Evolutionary conservation across 1,140 invertebrate genomes (phyloP).

Genomic region (Olivierus martensii): DNA sequence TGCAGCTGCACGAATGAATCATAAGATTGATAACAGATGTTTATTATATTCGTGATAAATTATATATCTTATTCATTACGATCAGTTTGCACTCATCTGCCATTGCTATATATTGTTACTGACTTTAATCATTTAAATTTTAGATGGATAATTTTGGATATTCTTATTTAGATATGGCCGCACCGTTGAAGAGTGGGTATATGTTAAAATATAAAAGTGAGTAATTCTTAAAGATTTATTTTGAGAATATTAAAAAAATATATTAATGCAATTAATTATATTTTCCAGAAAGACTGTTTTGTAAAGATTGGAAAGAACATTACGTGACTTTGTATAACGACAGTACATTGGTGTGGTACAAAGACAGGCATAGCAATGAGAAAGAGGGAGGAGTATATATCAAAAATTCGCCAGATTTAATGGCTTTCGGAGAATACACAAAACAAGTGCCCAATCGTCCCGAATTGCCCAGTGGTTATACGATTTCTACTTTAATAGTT

Average conservation of each 20-base stretch:
- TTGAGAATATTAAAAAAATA: too few relatives aligned
- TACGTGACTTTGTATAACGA: constrained; percentile 66
- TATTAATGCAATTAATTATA: too few relatives aligned
- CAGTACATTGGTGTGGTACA: constrained; percentile 61
- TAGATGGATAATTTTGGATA: background rate
- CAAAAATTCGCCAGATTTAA: constrained; percentile 56
- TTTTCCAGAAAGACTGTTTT: constrained; percentile 49
- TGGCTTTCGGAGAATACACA: constrained; percentile 58
- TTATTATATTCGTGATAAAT: too few relatives aligned
- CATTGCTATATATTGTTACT: background rate
- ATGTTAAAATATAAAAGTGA: constrained; percentile 13
- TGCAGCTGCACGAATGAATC: too few relatives aligned
- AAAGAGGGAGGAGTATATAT: constrained; percentile 41
- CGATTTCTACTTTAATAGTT: constrained; percentile 50
- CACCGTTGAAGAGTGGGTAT: constrained; percentile 9
- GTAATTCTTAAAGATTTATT: too few relatives aligned
- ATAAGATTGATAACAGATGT: too few relatives aligned
- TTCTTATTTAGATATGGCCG: constrained; percentile 10
- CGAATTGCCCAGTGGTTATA: constrained; percentile 45
- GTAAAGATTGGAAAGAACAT: constrained; percentile 61
- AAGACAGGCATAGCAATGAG: constrained; percentile 38
- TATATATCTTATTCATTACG: too few relatives aligned
- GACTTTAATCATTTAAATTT: background rate
- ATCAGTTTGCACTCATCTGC: too few relatives aligned
- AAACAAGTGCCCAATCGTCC: constrained; percentile 50